phyloP scores from a whole-genome alignment of 2,888 invertebrate species.

The Rhabditoides inermis region DNA sequence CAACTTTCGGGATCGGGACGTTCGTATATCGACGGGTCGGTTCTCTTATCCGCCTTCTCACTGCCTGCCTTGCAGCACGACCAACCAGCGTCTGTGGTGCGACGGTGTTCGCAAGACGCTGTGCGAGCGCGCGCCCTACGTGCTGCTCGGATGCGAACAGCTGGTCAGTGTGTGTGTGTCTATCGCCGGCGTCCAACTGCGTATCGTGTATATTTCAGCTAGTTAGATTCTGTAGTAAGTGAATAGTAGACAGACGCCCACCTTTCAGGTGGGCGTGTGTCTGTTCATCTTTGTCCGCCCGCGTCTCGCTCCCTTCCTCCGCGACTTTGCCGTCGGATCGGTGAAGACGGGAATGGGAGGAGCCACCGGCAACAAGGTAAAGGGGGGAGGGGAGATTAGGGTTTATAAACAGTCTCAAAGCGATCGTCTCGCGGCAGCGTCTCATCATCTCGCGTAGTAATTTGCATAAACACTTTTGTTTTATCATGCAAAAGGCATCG shows the following conservation, averaged over 20 bases:
- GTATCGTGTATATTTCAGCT: too few relatives aligned
- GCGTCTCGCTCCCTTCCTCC: conserved; percentile 75
- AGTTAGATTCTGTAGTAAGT: too few relatives aligned
- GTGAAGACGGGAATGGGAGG: conserved; percentile 98
- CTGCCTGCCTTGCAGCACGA: conserved; percentile 62
- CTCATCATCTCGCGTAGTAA: too few relatives aligned
- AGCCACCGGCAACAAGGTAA: conserved; percentile 94
- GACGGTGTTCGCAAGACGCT: conserved; percentile 74
- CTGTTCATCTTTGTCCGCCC: conserved; percentile 86
- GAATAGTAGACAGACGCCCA: too few relatives aligned
- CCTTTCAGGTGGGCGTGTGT: conserved; percentile 91
- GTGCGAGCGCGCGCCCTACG: conserved; percentile 29
- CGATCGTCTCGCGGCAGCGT: too few relatives aligned
- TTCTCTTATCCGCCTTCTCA: too few relatives aligned
- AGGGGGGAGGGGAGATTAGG: conserved; percentile 70
- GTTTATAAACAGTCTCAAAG: too few relatives aligned
- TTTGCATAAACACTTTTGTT: neutral
- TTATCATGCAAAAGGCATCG: neutral
- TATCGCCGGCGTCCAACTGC: too few relatives aligned
- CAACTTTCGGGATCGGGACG: too few relatives aligned
- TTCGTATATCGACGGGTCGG: too few relatives aligned
- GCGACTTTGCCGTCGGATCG: conserved; percentile 46
- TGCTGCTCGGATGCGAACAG: conserved; percentile 35
- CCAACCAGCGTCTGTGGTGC: conserved; percentile 88
- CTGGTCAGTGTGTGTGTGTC: conserved; percentile 36